Evolutionary conservation across 1,140 invertebrate genomes (phyloP), one percentile per base, ranked within the genome.

Genomic region (Pogonomyrmex barbatus): DNA sequence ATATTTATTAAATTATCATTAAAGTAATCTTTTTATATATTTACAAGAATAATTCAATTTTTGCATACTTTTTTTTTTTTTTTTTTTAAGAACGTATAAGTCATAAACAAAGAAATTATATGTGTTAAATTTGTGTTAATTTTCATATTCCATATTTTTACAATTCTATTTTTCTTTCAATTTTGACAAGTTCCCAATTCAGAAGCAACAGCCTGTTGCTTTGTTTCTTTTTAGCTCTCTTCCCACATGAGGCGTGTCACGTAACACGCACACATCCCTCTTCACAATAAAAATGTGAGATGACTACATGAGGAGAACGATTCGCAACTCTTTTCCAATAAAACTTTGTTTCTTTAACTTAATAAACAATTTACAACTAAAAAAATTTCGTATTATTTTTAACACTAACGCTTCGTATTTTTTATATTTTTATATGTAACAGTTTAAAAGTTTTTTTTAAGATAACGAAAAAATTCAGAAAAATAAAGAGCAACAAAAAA

Each of bases 121-220:
- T 54, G 17, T 42, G 14, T 65, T 30, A 50, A 9, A 65, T 62
- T 78, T 82, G 9, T 36, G 52, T 17, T 30, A 54, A 10, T 42
- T 82, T 70, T 68, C 47, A 58, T 33, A 24, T 50, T 67, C 8
- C 5, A 33, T 45, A 33, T 67, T 70, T 42, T 4, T 50, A 67
- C 6, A 1, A 67, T 30, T 79, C 24, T 24, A 24, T 14, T 17
- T 67, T 54, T 81, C 68, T 60, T 39, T 24, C 24, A 12, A 14
- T 81, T 78, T 68, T 86, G 71, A 81, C 39, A 54, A 84, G 63
- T 71, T 90, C 88, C 71, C 70, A 85, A 60, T 81, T 24, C 68
- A 60, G 58, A 67, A 58, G 52, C 84, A 56, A 60, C 92, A 90
- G 91, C 90, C 91, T 91, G 90, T 92, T 91, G 90, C 91, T 91